Conservation (phyloP, 2,113 vertebrate species). For the Forbesichthys agassizii region DNA sequence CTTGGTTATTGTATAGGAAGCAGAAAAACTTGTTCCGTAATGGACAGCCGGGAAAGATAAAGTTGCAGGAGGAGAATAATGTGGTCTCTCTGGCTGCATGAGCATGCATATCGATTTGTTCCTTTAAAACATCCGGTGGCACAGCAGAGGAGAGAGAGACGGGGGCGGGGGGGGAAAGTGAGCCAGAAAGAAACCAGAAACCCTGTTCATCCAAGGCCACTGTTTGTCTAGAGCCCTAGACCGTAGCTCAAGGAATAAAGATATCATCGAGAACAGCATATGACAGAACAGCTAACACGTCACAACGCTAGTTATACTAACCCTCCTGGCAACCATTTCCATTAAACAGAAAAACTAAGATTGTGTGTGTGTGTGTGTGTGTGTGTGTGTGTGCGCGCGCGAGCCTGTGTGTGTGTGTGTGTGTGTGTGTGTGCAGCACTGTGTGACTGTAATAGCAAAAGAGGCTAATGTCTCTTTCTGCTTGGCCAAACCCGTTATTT, state of each 20-base stretch:
- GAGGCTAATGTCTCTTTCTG: conserved; percentile 42
- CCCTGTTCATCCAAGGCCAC: neutral
- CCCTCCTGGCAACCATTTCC: conserved; percentile 32
- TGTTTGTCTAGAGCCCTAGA: neutral
- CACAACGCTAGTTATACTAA: neutral
- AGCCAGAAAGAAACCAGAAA: neutral
- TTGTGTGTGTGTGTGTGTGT: neutral
- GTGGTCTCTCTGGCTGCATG: neutral
- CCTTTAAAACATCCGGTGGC: conserved; percentile 5
- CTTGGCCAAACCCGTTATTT: conserved; percentile 47
- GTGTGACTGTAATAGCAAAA: conserved; percentile 8
- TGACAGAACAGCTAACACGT: neutral
- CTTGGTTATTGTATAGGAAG: neutral
- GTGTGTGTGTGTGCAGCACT: neutral
- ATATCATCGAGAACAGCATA: neutral
- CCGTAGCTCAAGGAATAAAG: neutral
- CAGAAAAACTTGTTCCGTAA: neutral
- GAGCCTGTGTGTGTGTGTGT: neutral
- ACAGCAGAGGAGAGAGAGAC: conserved; percentile 3
- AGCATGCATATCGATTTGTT: conserved; percentile 2
- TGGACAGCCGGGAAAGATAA: neutral
- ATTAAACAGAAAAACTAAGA: conserved; percentile 16
- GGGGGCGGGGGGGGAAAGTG: neutral
- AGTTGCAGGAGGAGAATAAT: neutral
- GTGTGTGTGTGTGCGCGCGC: neutral